Conservation (phyloP, 2,113 vertebrate species). For the Pseudolaguvia tuberculata region DNA sequence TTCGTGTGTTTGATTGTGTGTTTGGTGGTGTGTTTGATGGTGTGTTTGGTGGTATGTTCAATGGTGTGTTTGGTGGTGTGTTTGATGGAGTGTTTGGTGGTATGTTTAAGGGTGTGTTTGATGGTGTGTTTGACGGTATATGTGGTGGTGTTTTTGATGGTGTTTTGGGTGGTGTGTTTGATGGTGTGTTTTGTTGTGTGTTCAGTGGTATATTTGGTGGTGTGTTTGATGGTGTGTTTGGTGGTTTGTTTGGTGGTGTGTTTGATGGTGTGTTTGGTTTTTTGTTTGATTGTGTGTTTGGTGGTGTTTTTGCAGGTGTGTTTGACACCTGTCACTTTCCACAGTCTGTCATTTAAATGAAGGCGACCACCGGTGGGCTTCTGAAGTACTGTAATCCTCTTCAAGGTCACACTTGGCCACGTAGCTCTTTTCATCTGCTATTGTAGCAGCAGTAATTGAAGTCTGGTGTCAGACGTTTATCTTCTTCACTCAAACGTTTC, state of each 20-base stretch:
- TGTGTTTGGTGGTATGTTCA: too few relatives aligned
- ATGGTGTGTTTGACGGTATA: too few relatives aligned
- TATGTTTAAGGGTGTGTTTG: too few relatives aligned
- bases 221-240: not conserved
- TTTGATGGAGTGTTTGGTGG: not conserved
- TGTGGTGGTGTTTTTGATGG: too few relatives aligned
- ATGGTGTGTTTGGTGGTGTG: not conserved
- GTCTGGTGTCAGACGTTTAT: conserved; percentile 73
- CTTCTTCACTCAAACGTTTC: conserved; percentile 65
- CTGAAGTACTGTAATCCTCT: conserved; percentile 73
- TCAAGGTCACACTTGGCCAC: conserved; percentile 55
- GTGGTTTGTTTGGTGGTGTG: too few relatives aligned
- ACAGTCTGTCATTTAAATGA: conserved; percentile 69
- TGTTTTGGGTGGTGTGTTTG: not conserved
- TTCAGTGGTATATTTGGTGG: too few relatives aligned
- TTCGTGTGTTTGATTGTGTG: too few relatives aligned
- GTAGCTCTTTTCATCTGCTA: conserved; percentile 66
- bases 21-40: not conserved
- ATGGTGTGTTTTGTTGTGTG: too few relatives aligned
- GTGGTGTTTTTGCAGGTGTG: conserved; percentile 45
- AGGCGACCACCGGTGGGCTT: conserved; percentile 65
- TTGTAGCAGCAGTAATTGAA: conserved; percentile 73
- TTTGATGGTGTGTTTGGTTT: too few relatives aligned
- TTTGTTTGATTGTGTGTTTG: too few relatives aligned
- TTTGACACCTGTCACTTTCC: conserved; percentile 71